These are phyloP conservation scores for Eilema depressum DNA, from an alignment of 2,888 invertebrate species.

Conservation along the genomic window DNA sequence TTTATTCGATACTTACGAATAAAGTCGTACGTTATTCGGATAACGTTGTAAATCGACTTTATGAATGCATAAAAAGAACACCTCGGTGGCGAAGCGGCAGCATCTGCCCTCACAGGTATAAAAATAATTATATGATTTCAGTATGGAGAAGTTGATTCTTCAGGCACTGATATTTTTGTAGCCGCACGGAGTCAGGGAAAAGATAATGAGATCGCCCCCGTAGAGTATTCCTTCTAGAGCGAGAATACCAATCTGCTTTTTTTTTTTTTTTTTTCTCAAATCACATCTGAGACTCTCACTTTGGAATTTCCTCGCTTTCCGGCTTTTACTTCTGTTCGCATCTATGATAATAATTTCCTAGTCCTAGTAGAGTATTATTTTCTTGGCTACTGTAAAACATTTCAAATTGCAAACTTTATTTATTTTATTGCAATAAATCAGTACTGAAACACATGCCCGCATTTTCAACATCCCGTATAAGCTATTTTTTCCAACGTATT, in stretches of 20 bases:
- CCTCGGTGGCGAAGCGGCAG: not conserved
- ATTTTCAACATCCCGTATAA: conserved; percentile 1
- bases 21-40: conserved; percentile 4
- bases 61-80: not conserved
- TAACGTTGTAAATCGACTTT: conserved; percentile 3
- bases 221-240: not conserved
- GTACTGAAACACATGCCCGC: not conserved
- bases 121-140: too few species aligned
- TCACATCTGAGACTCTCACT: too few species aligned
- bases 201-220: not conserved
- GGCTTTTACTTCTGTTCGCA: too few species aligned
- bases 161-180: not conserved
- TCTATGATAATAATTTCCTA: not conserved
- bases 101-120: not conserved
- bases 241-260: too few species aligned
- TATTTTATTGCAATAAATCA: not conserved
- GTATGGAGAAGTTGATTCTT: not conserved
- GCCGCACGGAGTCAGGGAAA: not conserved
- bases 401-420: not conserved
- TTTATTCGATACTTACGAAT: conserved; percentile 22
- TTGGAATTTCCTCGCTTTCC: too few species aligned
- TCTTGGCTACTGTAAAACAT: not conserved
- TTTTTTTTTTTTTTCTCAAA: too few species aligned
- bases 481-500: conserved; percentile 25
- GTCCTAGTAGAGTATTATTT: not conserved